A percentile compares a stretch with the other conserved stretches of the same genome.
Conservation (phyloP, 2,888 invertebrate species). For the Pediacus dermestoides region DNA sequence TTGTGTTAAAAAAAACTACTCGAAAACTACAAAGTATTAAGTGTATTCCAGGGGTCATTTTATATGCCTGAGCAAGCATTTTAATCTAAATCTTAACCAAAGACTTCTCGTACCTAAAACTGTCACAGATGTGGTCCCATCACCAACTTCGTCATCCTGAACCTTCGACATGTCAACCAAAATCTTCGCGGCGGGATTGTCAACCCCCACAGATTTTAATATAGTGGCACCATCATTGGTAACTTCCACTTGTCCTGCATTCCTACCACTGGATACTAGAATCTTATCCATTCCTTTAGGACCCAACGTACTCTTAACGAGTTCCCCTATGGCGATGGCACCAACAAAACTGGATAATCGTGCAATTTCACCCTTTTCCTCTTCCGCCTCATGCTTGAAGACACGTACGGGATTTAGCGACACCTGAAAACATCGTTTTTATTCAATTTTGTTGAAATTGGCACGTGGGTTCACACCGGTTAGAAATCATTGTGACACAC, state of each 20-base stretch:
- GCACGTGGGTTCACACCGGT: slow-evolving; percentile 35
- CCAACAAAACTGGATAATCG: slow-evolving; percentile 97
- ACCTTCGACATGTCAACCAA: slow-evolving; percentile 98
- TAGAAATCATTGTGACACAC: slow-evolving; percentile 30
- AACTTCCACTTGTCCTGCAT: slow-evolving; percentile 83
- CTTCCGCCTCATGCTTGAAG: slow-evolving; percentile 93
- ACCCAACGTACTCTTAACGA: slow-evolving; percentile 96
- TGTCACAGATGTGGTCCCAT: slow-evolving; percentile 99
- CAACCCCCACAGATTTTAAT: slow-evolving; percentile 91
- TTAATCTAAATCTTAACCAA: slow-evolving; percentile 2
- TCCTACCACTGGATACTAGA: slow-evolving; percentile 74
- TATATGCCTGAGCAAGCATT: background rate
- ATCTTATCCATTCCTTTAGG: slow-evolving; percentile 99
- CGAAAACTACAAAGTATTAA: slow-evolving; percentile 1
- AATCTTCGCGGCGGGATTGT: slow-evolving; percentile 98
- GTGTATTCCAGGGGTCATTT: slow-evolving; percentile 2
- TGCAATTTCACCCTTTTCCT: slow-evolving; percentile 96
- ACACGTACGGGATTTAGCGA: slow-evolving; percentile 92
- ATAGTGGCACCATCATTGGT: slow-evolving; percentile 99
- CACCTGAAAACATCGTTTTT: slow-evolving; percentile 55
- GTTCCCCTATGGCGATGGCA: slow-evolving; percentile 97
- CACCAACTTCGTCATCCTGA: slow-evolving; percentile 99
- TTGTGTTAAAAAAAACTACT: background rate
- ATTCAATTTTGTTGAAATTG: slow-evolving; percentile 9
- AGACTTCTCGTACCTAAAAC: slow-evolving; percentile 64